Base-by-base conservation (phyloP, 2,888 invertebrate genomes). In the Tenthredo distinguenda region DNA sequence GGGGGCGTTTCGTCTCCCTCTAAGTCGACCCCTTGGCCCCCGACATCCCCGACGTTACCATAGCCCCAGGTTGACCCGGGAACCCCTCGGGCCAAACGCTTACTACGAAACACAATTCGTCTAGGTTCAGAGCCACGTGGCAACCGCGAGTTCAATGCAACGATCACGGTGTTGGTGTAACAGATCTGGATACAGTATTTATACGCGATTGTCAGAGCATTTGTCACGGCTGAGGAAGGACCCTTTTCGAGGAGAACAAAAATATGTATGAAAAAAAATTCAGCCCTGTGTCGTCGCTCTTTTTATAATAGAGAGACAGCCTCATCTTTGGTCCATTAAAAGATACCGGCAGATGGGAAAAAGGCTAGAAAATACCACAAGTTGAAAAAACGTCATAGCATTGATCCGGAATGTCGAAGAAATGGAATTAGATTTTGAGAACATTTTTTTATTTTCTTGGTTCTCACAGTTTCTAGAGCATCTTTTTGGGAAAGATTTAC, bases 121-220 rank as follows among this genome's bases (percentile, higher is more conserved):
- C 37, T 43, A 77, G 84, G 88, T 88, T 87, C 89, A 88, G 87
- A 88, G 92, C 90, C 93, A 93, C 93, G 93, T 92, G 93, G 89
- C 92, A 87, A 83, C 87, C 87, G 86, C 87, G 87, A 86, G 88
- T 88, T 90, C 92, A 91, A 92, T 91, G 87, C 89, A 86, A 86
- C 87, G 87, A 88, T 88, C 87, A 87, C 88, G 89, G 89, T 89
- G 89, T 88, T 90, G 88, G 90, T 90, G 90, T 90, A 91, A 90
- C 89, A 89, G 90, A 89, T 89, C 89, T 84, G 87, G 88, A 87
- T 88, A 88, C 89, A 55, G 79, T 85, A 85, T 85, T 85, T 85
- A 85, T 85, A 58, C 71, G 68, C 87, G 87, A 90, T 90, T 90
- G 90, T 87, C 87, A 86, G 87, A 87, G 88, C 88, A 88, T 91